phyloP scores from a whole-genome alignment of 2,113 vertebrate genomes.

The Varanus komodoensis region DNA sequence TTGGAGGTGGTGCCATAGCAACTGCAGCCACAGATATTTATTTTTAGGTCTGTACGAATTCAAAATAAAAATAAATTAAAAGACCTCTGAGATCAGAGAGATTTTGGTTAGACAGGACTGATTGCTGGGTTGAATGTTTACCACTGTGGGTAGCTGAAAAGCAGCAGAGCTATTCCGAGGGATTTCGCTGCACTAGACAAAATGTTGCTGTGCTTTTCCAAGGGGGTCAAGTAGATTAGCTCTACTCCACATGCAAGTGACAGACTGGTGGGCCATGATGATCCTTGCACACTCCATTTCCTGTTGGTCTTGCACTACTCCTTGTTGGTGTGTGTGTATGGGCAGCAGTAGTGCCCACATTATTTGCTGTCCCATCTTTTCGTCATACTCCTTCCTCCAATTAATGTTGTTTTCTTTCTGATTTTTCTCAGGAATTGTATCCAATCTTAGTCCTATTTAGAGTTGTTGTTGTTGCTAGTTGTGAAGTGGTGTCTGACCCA shows the following conservation, averaged over 20 bases:
- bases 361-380: background rate
- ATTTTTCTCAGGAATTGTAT: too few relatives aligned
- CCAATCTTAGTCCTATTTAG: too few relatives aligned
- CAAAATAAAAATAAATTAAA: background rate
- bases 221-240: background rate
- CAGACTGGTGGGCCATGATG: background rate
- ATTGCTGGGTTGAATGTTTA: background rate
- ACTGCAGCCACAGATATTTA: conserved; percentile 5
- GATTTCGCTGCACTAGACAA: background rate
- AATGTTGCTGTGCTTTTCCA: background rate
- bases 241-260: background rate
- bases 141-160: background rate
- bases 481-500: too few relatives aligned
- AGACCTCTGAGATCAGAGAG: background rate
- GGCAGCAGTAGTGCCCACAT: background rate
- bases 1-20: conserved; percentile 7
- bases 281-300: background rate
- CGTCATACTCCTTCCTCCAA: too few relatives aligned
- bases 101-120: background rate
- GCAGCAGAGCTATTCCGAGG: background rate
- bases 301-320: background rate
- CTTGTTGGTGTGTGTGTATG: background rate
- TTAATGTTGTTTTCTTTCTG: background rate
- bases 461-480: too few relatives aligned
- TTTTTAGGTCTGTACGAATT: background rate